Evolutionary conservation across 2,888 invertebrate genomes (phyloP).

Genomic region (Litoditis marina): DNA sequence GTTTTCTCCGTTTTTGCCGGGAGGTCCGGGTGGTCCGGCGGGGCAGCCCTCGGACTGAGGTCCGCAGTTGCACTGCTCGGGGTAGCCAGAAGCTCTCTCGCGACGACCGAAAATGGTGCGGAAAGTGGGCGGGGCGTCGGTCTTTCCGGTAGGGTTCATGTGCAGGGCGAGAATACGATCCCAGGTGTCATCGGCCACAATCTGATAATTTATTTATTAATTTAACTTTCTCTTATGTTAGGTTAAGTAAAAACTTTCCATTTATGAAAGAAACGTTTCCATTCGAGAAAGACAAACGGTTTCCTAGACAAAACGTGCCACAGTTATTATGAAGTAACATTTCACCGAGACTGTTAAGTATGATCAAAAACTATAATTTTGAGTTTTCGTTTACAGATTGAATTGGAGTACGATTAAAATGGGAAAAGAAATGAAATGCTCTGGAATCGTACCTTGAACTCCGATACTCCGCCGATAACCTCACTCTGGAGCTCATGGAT

Average conservation of each 20-base stretch:
- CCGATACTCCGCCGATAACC: slow-evolving; percentile 31
- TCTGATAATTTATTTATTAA: slow-evolving; percentile 11
- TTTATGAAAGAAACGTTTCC: too few species aligned
- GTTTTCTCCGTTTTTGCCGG: slow-evolving; percentile 27
- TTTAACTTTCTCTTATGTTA: too few species aligned
- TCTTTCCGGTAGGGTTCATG: slow-evolving; percentile 23
- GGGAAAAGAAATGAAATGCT: too few species aligned
- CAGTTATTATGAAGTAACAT: too few species aligned
- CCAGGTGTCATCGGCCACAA: slow-evolving; percentile 43
- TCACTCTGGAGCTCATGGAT: slow-evolving; percentile 36
- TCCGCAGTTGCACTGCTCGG: slow-evolving; percentile 40
- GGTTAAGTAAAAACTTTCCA: too few species aligned
- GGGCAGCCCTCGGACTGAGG: slow-evolving; percentile 40
- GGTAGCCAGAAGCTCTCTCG: slow-evolving; percentile 9
- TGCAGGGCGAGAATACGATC: slow-evolving; percentile 33
- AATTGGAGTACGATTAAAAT: too few species aligned
- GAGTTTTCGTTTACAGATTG: too few species aligned
- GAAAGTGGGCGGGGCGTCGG: slow-evolving; percentile 29
- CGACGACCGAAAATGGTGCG: slow-evolving; percentile 21
- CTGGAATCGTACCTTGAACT: slow-evolving; percentile 27
- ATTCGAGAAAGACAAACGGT: too few species aligned
- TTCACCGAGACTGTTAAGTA: too few species aligned
- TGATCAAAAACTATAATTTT: too few species aligned
- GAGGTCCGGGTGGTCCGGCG: slow-evolving; percentile 39
- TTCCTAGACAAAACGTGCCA: too few species aligned